Conservation (phyloP, 1,140 invertebrate genomes). For the Sesamia nonagrioides region DNA sequence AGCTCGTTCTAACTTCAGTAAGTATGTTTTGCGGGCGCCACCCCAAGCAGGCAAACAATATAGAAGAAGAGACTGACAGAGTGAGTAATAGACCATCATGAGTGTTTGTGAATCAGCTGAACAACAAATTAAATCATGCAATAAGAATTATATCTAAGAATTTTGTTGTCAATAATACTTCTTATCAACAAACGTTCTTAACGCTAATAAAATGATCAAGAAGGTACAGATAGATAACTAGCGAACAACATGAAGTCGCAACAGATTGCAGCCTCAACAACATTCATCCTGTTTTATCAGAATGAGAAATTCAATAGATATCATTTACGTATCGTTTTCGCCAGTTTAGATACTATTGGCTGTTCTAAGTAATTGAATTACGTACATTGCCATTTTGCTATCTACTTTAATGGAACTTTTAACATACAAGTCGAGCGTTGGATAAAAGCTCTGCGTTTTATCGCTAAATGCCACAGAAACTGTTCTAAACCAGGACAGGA, state of each 20-base stretch:
- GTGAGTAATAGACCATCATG: no score
- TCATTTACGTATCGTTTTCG: not conserved
- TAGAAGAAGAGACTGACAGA: no score
- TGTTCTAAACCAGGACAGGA: not conserved
- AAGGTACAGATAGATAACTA: not conserved
- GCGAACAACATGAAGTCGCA: not conserved
- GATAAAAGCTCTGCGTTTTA: not conserved
- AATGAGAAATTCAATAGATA: conserved; percentile 17
- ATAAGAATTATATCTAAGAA: not conserved
- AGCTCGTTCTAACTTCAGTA: no score
- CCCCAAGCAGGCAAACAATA: no score
- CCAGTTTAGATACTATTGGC: not conserved
- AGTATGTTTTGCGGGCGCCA: no score
- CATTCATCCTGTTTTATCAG: conserved; percentile 2
- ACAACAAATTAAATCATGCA: no score
- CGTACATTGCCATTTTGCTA: not conserved
- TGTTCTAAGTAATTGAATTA: not conserved
- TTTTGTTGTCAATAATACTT: not conserved
- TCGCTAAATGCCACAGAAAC: not conserved
- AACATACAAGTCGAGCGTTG: not conserved
- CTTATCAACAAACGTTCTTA: not conserved
- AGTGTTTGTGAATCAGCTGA: no score
- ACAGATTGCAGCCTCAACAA: not conserved
- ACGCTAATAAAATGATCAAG: not conserved
- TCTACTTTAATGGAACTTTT: conserved; percentile 2